phyloP scores from a whole-genome alignment of 2,113 vertebrate genomes.

The Pseudopodoces humilis region DNA sequence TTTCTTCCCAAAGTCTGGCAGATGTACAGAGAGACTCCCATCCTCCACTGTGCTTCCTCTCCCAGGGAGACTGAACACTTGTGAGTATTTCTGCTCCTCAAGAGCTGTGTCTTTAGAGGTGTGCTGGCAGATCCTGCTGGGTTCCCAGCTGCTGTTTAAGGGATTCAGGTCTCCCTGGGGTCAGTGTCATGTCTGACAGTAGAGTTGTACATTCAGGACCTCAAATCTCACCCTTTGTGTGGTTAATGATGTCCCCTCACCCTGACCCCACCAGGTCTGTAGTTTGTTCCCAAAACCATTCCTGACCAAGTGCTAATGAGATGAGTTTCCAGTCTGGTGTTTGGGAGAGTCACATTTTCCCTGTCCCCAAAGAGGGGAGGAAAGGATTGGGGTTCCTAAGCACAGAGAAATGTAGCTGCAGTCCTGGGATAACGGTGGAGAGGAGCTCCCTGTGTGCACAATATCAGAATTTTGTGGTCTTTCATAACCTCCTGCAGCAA shows the following conservation, averaged over 20 bases:
- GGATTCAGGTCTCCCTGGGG: background rate
- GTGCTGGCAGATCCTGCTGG: background rate
- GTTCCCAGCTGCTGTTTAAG: background rate
- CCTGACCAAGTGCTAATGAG: background rate
- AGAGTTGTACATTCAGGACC: background rate
- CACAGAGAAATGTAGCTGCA: background rate
- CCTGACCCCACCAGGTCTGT: background rate
- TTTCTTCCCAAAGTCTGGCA: background rate
- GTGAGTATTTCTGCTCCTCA: background rate
- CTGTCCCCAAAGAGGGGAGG: background rate
- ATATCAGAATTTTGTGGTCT: background rate
- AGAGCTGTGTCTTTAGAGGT: background rate
- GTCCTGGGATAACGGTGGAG: rapidly evolving
- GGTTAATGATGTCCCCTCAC: background rate
- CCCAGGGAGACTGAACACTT: background rate
- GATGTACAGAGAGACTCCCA: background rate
- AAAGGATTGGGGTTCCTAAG: background rate
- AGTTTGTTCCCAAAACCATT: background rate
- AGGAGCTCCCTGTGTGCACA: rapidly evolving
- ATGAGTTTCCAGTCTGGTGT: background rate
- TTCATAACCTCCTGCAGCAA: background rate
- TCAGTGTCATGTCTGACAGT: background rate
- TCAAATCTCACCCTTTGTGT: background rate
- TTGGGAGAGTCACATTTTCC: background rate
- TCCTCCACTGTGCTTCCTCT: background rate